These are phyloP conservation scores for Pluvialis apricaria DNA, from an alignment of 2,113 vertebrate species.

Conservation along the genomic window DNA sequence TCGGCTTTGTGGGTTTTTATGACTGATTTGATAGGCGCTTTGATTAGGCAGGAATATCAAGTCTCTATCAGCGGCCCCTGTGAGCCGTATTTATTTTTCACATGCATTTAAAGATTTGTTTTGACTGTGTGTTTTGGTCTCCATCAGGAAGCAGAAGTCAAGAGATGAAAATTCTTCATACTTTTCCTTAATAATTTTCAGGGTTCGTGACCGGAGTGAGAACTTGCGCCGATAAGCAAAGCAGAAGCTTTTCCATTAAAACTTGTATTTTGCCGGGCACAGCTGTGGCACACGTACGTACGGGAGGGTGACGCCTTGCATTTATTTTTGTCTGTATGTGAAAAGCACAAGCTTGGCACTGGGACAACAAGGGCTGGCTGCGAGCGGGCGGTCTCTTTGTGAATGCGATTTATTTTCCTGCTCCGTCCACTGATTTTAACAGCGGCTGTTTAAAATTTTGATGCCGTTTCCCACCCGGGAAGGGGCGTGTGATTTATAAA, in stretches of 20 bases:
- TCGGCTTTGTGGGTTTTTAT: not conserved
- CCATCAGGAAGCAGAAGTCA: not conserved
- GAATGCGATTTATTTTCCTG: not conserved
- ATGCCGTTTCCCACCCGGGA: fast-evolving
- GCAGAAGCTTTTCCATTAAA: not conserved
- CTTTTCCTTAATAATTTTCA: not conserved
- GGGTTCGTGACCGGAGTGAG: not conserved
- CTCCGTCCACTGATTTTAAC: not conserved
- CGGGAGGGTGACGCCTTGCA: not conserved
- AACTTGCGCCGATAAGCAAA: not conserved
- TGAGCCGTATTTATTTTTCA: not conserved
- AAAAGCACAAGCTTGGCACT: not conserved
- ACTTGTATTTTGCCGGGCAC: fast-evolving
- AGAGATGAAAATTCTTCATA: not conserved
- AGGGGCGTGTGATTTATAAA: fast-evolving
- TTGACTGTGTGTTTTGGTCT: not conserved
- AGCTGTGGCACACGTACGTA: fast-evolving
- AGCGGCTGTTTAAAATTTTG: not conserved
- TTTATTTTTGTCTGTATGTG: not conserved
- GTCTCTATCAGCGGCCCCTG: not conserved
- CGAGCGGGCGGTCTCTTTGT: not conserved
- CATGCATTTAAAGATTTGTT: not conserved
- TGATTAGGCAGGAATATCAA: not conserved
- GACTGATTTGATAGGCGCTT: not conserved
- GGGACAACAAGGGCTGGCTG: not conserved